Percentiles rank a stretch among this genome's conserved stretches.
Conservation (phyloP, 2,888 invertebrate genomes). For the Dermolepida albohirtum region DNA sequence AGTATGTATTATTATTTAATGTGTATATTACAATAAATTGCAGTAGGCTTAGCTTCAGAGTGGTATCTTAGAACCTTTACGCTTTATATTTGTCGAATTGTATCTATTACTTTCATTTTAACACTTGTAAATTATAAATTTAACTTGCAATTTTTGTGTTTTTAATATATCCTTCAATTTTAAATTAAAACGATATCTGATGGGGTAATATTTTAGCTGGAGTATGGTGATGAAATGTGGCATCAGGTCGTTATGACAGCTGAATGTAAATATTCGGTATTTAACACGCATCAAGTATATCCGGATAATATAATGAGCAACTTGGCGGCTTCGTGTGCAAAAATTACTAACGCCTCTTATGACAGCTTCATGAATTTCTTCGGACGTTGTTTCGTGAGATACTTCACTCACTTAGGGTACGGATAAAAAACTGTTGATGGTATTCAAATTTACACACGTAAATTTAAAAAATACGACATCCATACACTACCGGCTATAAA, state of each 20-base stretch:
- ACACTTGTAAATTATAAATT: no score
- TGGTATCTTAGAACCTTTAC: no score
- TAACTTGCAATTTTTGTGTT: no score
- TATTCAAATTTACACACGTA: no score
- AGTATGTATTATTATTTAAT: conserved; percentile 62
- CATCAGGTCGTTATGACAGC: conserved; percentile 76
- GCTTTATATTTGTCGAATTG: no score
- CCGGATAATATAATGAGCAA: conserved; percentile 84
- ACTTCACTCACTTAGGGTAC: conserved; percentile 89
- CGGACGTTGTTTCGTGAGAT: conserved; percentile 89
- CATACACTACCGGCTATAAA: no score
- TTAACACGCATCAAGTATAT: conserved; percentile 87
- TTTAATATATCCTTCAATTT: background rate
- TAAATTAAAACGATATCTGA: background rate
- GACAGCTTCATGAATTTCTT: conserved; percentile 89
- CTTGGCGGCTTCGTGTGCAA: conserved; percentile 79
- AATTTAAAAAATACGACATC: no score
- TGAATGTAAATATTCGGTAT: conserved; percentile 79
- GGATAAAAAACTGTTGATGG: background rate
- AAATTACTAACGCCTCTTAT: conserved; percentile 71
- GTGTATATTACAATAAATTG: no score
- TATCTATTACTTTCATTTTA: no score
- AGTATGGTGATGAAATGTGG: conserved; percentile 87
- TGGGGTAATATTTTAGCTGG: conserved; percentile 57
- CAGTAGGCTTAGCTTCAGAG: no score